Base-by-base conservation (phyloP, 2,113 vertebrate genomes). In the Capreolus pygargus region DNA sequence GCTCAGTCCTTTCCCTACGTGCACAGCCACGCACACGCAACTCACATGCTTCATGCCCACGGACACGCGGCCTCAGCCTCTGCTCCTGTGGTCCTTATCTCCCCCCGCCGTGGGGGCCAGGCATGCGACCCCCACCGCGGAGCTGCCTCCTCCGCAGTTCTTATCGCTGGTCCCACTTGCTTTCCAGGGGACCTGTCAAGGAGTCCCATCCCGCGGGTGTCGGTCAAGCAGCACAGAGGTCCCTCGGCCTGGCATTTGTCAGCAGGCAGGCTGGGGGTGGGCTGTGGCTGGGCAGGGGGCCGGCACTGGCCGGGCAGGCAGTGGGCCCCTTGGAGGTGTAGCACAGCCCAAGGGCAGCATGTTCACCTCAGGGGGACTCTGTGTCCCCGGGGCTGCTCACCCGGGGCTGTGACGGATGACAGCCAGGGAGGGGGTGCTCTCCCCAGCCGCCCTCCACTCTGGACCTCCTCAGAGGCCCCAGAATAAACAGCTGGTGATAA, bases 401-500 rank as follows among this genome's bases (percentile, higher is more conserved):
- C 27, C n/a, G 50, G 58, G 36, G n/a, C 1, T 3, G 25, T 19
- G 43, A 54, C 1, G 16, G 39, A 45, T 33, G 50, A 16, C 0
- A 7, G 30, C 14, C 5, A 52, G 83, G 33, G 6, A 9, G 33
- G 33, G 47, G 30, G 17, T 67, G 57, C 2, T 57, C 93, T 57
- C 5, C 30, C 12, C 30, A 86, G 52, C 52, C 58, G 3, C 76
- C 14, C 14, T 47, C 25, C 14, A 28, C 60, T 88, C 4, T 76
- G 88, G 88, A 91, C 57, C 95, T 82, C 36, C 76, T 95, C 36
- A 0, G 33, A 4, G 43, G 81, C n/a, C 74, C 85, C 88, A 25
- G 57, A 39, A 60, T 36, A 45, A 95, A 94, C 93, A 98, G 96
- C 98, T 97, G 97, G 86, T 13, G 79, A 67, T 52, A 89, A 91